Percentiles rank a stretch among this genome's conserved stretches.
phyloP scores from a whole-genome alignment of 2,888 invertebrate species.

The Mimumesa dahlbomi region DNA sequence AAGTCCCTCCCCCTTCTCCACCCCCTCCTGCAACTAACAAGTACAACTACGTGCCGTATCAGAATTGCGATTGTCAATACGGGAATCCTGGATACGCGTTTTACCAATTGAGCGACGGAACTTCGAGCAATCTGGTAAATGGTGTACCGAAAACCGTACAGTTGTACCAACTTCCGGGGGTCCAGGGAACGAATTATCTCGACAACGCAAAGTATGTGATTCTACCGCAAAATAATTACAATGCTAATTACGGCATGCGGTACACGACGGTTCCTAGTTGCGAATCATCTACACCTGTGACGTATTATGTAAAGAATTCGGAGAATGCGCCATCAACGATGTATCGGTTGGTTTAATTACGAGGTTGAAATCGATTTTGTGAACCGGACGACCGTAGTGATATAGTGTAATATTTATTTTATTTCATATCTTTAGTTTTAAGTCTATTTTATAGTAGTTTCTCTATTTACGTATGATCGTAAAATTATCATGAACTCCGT shows the following conservation, averaged over 20 bases:
- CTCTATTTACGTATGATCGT: slow-evolving; percentile 1
- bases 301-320: too few relatives aligned
- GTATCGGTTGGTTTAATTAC: too few relatives aligned
- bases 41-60: background rate
- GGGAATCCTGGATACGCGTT: background rate
- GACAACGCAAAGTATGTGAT: too few relatives aligned
- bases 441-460: background rate
- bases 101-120: background rate
- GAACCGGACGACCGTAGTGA: background rate
- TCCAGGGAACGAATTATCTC: too few relatives aligned
- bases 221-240: background rate
- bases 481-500: slow-evolving; percentile 6
- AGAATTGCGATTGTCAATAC: background rate
- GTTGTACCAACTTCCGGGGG: too few relatives aligned
- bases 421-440: background rate
- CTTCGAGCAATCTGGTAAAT: slow-evolving; percentile 1
- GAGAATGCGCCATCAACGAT: too few relatives aligned
- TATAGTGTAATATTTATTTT: slow-evolving; percentile 27
- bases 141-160: background rate
- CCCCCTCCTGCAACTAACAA: too few relatives aligned
- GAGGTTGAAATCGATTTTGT: background rate
- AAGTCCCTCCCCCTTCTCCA: too few relatives aligned
- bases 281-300: too few relatives aligned
- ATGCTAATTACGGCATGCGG: background rate
- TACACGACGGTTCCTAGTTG: background rate